Base-by-base conservation (phyloP, 2,888 invertebrate genomes). In the Dynastes tityus region DNA sequence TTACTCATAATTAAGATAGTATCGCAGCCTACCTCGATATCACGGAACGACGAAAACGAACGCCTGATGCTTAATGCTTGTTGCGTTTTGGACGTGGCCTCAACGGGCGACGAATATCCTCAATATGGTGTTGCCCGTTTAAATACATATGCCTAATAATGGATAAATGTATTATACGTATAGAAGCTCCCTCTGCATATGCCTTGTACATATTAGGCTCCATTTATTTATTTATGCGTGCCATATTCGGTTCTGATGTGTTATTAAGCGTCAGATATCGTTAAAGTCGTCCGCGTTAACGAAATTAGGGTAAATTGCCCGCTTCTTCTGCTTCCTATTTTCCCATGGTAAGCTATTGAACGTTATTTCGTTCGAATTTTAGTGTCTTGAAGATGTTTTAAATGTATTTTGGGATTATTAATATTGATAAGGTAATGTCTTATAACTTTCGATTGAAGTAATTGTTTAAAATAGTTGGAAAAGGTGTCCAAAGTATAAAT, bases 1-100 rank as follows among this genome's bases (percentile, higher is more conserved):
- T 89, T 88, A 88, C 88, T 88, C 88, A 88, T 88, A 88, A 88
- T 89, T 89, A 88, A 89, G 88, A 89, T 89, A 82, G 80, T 89
- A 88, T 88, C 88, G 82, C 80, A 58, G 81, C 78, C 79, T 80
- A 82, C 85, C 68, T 67, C 67, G 73, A 77, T 87, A 87, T 87
- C 87, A 87, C 86, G 87, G 85, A 86, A 87, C 86, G 83, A 82
- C 80, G 84, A 49, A 67, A 22, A 22, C 45, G 63, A 27, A 49
- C 67, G 67, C 67, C 49, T 11, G 65, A 22, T 49, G 49, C 67
- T 67, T 49, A 29, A 11, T 49, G 45, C 67, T 67, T 49, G 67
- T 49, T 67, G 11, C 45, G 65, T 29, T 29, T 61, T 45, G 29
- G 63, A 37, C 32, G 32, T 37, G 5, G 32, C 45, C 45, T 45